These are phyloP conservation scores for Xiphorhynchus erythropygius DNA, from an alignment of 2,797 vertebrate genomes.

Conservation along the genomic window DNA sequence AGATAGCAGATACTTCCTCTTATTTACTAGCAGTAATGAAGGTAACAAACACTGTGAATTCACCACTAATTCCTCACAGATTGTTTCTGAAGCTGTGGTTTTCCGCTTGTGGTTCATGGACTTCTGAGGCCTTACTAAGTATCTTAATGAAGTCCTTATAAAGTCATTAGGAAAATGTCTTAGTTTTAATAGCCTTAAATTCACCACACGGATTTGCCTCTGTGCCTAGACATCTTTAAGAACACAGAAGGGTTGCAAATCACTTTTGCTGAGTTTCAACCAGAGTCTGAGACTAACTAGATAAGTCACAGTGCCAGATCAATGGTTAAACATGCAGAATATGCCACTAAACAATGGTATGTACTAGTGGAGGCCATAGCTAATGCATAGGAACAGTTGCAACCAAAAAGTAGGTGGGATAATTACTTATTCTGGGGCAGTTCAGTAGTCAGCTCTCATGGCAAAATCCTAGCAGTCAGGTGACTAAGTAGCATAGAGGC, in stretches of 20 bases:
- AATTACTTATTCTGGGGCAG: background rate
- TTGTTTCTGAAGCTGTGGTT: background rate
- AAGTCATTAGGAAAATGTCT: background rate
- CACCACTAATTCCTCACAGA: background rate
- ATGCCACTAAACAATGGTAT: background rate
- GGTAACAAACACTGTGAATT: background rate
- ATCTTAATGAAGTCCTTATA: background rate
- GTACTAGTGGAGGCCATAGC: background rate
- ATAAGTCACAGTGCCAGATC: accelerated
- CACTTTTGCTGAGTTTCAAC: background rate
- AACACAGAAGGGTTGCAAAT: background rate
- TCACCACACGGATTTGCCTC: background rate
- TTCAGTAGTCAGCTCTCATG: background rate
- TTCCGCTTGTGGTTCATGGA: background rate
- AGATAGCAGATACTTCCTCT: background rate
- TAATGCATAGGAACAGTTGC: background rate
- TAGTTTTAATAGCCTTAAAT: background rate
- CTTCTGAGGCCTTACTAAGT: background rate
- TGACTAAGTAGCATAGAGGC: background rate
- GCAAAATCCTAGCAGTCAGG: background rate
- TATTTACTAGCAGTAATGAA: background rate
- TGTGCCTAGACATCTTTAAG: background rate
- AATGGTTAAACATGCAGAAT: background rate
- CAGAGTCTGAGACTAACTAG: background rate
- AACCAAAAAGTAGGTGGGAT: background rate